These are phyloP conservation scores for Sisyra nigra DNA, from an alignment of 2,888 invertebrate genomes.

Conservation along the genomic window DNA sequence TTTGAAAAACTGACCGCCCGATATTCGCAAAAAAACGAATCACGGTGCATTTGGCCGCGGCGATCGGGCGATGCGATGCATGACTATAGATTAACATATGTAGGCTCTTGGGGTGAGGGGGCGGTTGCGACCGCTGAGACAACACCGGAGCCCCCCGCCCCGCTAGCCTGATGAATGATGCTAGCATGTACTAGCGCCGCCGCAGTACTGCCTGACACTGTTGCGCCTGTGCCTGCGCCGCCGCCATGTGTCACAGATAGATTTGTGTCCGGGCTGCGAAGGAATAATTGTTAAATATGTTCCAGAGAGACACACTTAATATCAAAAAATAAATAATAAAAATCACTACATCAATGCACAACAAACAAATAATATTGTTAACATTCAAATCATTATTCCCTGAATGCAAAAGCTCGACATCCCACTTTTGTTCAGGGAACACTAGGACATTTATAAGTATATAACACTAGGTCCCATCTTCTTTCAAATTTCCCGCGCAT, in stretches of 20 bases:
- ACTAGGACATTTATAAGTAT: not conserved
- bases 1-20: conserved; percentile 5
- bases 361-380: too few relatives aligned
- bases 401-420: not conserved
- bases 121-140: conserved; percentile 31
- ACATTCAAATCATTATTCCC: not conserved
- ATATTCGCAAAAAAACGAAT: conserved; percentile 3
- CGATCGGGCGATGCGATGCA: conserved; percentile 25
- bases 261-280: conserved; percentile 23
- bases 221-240: conserved; percentile 20
- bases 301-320: conserved; percentile 23
- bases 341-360: too few relatives aligned
- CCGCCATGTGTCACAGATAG: conserved; percentile 11
- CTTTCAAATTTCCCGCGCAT: not conserved
- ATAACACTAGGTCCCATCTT: conserved; percentile 5
- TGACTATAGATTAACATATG: conserved; percentile 87
- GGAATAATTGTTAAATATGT: conserved; percentile 27
- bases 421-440: not conserved
- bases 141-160: conserved; percentile 36
- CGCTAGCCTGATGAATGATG: conserved; percentile 28
- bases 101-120: conserved; percentile 70
- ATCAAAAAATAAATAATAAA: conserved; percentile 9
- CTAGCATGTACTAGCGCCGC: conserved; percentile 22
- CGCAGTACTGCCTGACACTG: conserved; percentile 16
- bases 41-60: conserved; percentile 6